These are phyloP conservation scores for Andrena marginata DNA, from an alignment of 2,888 invertebrate genomes.

Conservation along the genomic window DNA sequence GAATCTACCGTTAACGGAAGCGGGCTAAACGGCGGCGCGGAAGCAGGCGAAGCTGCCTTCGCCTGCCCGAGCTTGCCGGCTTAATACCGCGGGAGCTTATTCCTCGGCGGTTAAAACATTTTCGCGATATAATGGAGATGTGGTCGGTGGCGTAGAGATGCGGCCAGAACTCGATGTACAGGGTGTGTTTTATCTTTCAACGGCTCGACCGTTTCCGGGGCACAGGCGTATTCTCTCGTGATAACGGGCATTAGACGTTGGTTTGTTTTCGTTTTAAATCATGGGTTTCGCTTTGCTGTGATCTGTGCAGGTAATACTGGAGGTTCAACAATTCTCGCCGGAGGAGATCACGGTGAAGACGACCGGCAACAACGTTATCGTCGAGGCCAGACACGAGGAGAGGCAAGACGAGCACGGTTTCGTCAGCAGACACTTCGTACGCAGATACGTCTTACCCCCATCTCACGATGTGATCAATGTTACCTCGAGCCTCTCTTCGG, in stretches of 20 bases:
- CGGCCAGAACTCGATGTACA: neutral
- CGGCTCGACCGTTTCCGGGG: neutral
- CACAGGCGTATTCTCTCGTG: neutral
- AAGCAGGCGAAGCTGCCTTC: conserved; percentile 41
- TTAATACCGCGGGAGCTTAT: neutral
- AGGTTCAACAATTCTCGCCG: conserved; percentile 86
- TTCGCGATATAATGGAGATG: neutral
- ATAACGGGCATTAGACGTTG: neutral
- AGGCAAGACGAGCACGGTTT: conserved; percentile 86
- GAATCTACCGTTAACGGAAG: neutral
- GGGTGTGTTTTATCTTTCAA: no score
- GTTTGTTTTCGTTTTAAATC: neutral
- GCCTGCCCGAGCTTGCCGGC: conserved; percentile 25
- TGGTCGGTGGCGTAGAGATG: neutral
- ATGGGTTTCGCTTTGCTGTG: conserved; percentile 25
- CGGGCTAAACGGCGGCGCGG: neutral
- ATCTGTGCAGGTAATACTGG: conserved; percentile 80
- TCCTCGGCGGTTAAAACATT: neutral
- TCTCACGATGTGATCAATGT: conserved; percentile 84
- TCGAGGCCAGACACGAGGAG: conserved; percentile 86
- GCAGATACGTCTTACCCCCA: conserved; percentile 85
- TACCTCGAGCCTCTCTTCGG: conserved; percentile 85
- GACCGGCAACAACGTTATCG: conserved; percentile 84
- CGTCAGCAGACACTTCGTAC: conserved; percentile 85
- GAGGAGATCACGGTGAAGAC: conserved; percentile 86